A percentile compares a stretch with the other conserved stretches of the same genome.
phyloP scores from a whole-genome alignment of 1,140 invertebrate species.

The Globodera ellingtonae region DNA sequence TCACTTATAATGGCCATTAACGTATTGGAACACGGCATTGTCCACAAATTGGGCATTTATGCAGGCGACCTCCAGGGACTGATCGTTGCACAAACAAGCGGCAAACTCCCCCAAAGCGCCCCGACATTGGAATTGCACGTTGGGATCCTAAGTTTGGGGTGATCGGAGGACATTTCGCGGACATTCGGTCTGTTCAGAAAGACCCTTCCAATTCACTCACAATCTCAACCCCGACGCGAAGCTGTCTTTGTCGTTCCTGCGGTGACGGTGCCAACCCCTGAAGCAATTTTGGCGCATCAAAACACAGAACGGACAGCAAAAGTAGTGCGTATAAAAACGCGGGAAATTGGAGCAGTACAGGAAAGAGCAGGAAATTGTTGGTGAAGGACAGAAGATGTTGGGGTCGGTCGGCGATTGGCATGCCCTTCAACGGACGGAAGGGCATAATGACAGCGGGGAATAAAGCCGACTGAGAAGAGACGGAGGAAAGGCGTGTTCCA shows the following conservation, averaged over 20 bases:
- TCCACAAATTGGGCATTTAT: slow-evolving; percentile 65
- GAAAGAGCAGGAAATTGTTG: not conserved
- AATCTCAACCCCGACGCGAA: slow-evolving; percentile 26
- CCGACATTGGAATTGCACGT: slow-evolving; percentile 54
- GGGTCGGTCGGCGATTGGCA: no score
- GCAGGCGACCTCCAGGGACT: slow-evolving; percentile 53
- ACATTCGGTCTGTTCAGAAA: not conserved
- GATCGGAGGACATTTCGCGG: not conserved
- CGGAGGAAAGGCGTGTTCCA: not conserved
- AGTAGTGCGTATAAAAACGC: not conserved
- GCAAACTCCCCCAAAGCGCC: slow-evolving; percentile 56
- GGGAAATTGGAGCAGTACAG: not conserved
- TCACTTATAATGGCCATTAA: slow-evolving; percentile 58
- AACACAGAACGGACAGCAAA: not conserved
- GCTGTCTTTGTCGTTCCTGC: slow-evolving; percentile 6
- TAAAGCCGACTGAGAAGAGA: not conserved
- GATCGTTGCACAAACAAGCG: slow-evolving; percentile 61
- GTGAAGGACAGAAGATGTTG: not conserved
- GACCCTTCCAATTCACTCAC: not conserved
- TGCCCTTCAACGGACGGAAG: not conserved
- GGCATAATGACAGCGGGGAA: not conserved
- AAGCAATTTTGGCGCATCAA: not conserved
- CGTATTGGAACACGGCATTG: slow-evolving; percentile 54
- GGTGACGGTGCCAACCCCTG: slow-evolving; percentile 23
- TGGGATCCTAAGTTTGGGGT: slow-evolving; percentile 69